Evolutionary conservation across 2,888 invertebrate species (phyloP), one percentile per base, ranked within the genome.

Genomic region (Odiellus spinosus): DNA sequence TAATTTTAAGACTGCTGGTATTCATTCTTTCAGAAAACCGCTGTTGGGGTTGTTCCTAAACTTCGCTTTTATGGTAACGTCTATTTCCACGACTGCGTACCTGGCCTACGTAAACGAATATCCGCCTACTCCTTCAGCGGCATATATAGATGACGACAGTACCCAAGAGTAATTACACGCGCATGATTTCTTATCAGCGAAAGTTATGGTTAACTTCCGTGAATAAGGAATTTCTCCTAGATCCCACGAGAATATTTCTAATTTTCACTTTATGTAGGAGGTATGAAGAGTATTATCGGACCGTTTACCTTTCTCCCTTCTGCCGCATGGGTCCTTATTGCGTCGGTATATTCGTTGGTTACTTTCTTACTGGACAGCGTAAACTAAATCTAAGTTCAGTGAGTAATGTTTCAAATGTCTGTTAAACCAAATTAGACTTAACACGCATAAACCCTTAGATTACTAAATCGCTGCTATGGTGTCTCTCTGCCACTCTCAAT

Each of bases 291-390:
- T 26, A 6, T 8, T 38, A n/a, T 14, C 4, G 14, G 2, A 38
- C 8, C 17, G 10, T 38, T 38, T 38, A 38, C 38, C 8, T 14
- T 10, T 8, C 15, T 8, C 38, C 38, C 1, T 38, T n/a, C 14
- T 38, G 38, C n/a, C 38, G 38, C n/a, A n/a, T 38, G 38, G 38
- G 38, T 17, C 38, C 38, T 38, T 38, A 38, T 18, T 38, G 38
- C n/a, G 5, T 38, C 10, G 38, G 38, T 2, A 38, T 38, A 1
- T 38, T 38, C n/a, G 38, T 18, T n/a, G 38, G 17, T 8, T 38
- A 38, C 38, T 38, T 38, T 10, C 38, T 38, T 2, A n/a, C n/a
- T 10, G 8, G 10, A n/a, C 10, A 38, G 8, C 10, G 14, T 11
- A 38, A 38, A 17, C 10, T 38, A 2, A 12, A 10, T 17, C 15